Base-by-base conservation (phyloP, 1,140 invertebrate genomes). In the Drosophila subobscura region DNA sequence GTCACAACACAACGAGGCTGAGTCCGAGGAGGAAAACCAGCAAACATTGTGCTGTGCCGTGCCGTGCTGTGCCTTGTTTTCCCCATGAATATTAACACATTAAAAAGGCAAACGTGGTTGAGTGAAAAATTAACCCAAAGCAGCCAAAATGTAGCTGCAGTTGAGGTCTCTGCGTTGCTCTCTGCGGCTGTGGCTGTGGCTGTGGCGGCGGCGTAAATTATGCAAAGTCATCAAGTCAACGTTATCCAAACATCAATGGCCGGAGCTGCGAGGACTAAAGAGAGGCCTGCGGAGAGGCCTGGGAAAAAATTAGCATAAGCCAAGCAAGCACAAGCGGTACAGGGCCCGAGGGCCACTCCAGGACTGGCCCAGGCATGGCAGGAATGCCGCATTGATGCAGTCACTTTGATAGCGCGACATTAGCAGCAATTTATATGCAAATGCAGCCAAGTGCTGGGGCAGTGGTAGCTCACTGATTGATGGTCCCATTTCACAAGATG, bases 381-480 rank as follows among this genome's bases (percentile, higher is more conserved):
- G 61, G 55, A 60, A 68, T 68, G 60, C 64, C 79, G 54, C 79
- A 64, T 77, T 84, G 89, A 90, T 90, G 89, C 77, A 89, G 83
- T 83, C 77, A 84, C 84, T 85, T 81, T 89, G 88, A 90, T 90
- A 90, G 78, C 71, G 71, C 76, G 89, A 90, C 84, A 90, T 90
- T 90, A 90, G 84, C 88, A 90, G 89, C 88, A 90, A 90, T 90
- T 90, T 90, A 90, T 89, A 90, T 90, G 88, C 88, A 90, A 90
- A 90, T 90, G 79, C 61, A 61, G 55, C 57, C 54, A 55, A 47
- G 58, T 40, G 55, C 54, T 37, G 60, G 27, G 49, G 59, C 41
- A 23, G 20, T 53, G 27, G 33, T 53, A 29, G 47, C 58, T 42
- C 55, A 71, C 83, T 85, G 81, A 86, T 86, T 88, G 81, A 86